phyloP scores from a whole-genome alignment of 2,113 vertebrate genomes.

The Sceloporus undulatus region DNA sequence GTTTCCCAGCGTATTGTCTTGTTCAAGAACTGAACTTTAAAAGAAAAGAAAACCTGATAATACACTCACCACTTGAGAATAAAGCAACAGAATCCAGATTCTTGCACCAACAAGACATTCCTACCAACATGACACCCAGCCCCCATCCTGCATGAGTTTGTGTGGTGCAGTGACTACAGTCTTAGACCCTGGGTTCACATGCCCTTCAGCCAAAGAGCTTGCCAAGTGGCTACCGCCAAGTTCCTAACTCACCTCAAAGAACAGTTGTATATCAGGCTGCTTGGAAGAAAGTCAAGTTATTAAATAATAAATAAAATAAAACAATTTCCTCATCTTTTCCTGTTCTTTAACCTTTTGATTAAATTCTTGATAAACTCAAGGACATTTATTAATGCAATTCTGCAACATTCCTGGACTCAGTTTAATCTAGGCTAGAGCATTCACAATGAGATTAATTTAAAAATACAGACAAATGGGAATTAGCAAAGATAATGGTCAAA shows the following conservation, averaged over 20 bases:
- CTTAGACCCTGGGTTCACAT: background rate
- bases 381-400: background rate
- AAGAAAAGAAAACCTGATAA: background rate
- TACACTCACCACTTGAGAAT: background rate
- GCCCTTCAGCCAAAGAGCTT: background rate
- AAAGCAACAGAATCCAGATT: background rate
- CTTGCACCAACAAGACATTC: background rate
- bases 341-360: background rate
- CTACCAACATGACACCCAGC: background rate
- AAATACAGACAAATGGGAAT: background rate
- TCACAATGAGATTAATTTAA: background rate
- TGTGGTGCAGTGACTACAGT: background rate
- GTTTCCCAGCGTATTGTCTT: background rate
- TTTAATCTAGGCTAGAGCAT: background rate
- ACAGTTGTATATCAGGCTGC: background rate
- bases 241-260: background rate
- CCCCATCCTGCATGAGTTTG: background rate
- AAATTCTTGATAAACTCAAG: background rate
- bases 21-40: constrained; percentile 4
- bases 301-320: background rate
- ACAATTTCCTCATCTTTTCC: background rate
- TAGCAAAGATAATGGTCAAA: background rate
- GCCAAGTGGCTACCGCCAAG: background rate
- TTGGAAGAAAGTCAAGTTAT: background rate
- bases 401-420: background rate